These are phyloP conservation scores for Zaprionus taronus DNA, from an alignment of 1,140 invertebrate genomes.

Conservation along the genomic window DNA sequence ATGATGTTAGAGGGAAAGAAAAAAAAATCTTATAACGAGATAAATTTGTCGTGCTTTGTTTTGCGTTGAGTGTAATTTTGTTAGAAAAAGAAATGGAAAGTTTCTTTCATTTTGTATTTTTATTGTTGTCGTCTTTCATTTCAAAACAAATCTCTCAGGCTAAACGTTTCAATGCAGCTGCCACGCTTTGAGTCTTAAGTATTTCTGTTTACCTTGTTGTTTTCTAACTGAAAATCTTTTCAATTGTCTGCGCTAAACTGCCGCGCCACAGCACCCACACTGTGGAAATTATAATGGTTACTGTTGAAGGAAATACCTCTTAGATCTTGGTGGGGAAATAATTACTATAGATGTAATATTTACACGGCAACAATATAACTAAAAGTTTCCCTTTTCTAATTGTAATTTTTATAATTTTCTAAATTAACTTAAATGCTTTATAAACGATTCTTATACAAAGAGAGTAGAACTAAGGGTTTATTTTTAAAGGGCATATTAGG, in stretches of 20 bases:
- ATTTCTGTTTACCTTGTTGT: constrained; percentile 41
- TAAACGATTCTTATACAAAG: neutral
- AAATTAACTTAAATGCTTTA: neutral
- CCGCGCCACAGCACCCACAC: neutral
- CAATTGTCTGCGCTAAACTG: constrained; percentile 64
- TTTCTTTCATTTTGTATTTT: constrained; percentile 49
- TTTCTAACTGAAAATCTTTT: constrained; percentile 72
- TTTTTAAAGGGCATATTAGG: neutral
- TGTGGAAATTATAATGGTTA: neutral
- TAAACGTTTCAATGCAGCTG: constrained; percentile 70
- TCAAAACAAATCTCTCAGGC: constrained; percentile 70
- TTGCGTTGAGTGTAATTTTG: constrained; percentile 64
- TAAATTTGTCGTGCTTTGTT: constrained; percentile 73
- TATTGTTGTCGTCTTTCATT: constrained; percentile 66
- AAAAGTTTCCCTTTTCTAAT: neutral
- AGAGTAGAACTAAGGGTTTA: neutral
- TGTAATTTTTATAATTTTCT: constrained; percentile 1
- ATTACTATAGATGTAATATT: neutral
- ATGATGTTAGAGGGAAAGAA: constrained; percentile 3
- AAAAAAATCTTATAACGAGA: constrained; percentile 58
- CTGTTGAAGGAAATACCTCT: neutral
- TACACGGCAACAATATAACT: neutral
- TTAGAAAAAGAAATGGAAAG: constrained; percentile 80
- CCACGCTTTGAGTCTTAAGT: constrained; percentile 9
- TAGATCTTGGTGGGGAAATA: neutral